These are phyloP conservation scores for Cariama cristata DNA, from an alignment of 2,113 vertebrate species.

Conservation along the genomic window DNA sequence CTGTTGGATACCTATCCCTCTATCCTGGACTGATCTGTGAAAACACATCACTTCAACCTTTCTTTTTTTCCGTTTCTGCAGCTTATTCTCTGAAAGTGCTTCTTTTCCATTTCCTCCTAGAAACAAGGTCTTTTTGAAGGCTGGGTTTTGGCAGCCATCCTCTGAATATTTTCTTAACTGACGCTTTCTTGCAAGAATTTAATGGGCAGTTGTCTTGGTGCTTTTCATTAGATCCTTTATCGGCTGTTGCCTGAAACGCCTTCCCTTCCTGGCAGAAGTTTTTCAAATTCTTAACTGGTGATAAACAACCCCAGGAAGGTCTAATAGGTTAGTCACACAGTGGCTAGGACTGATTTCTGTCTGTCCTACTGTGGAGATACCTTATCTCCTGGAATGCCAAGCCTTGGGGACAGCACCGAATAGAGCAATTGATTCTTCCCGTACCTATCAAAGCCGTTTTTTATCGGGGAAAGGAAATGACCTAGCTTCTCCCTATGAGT, in stretches of 20 bases:
- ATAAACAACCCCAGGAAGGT: conserved; percentile 23
- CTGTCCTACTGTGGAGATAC: conserved; percentile 14
- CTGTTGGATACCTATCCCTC: neutral
- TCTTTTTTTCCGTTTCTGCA: neutral
- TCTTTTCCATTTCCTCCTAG: neutral
- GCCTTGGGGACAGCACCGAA: neutral
- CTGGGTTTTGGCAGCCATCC: neutral
- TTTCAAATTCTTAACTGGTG: conserved; percentile 28
- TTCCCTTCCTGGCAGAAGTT: conserved; percentile 50
- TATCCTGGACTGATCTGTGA: neutral
- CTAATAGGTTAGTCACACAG: conserved; percentile 40
- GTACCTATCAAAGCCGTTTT: neutral
- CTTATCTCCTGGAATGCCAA: conserved; percentile 30
- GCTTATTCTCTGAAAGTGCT: neutral
- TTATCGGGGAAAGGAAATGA: neutral
- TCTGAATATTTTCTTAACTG: conserved; percentile 47
- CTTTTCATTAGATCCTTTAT: conserved; percentile 53
- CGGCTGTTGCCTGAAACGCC: conserved; percentile 28
- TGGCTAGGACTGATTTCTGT: conserved; percentile 13
- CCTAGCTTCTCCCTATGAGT: neutral
- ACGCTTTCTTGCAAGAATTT: conserved; percentile 39
- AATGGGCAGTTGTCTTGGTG: neutral
- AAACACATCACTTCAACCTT: neutral
- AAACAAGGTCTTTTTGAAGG: neutral
- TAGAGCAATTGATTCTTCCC: neutral